Evolutionary conservation across 1,140 invertebrate genomes (phyloP), one percentile per base, ranked within the genome.

Genomic region (Bombus impatiens): DNA sequence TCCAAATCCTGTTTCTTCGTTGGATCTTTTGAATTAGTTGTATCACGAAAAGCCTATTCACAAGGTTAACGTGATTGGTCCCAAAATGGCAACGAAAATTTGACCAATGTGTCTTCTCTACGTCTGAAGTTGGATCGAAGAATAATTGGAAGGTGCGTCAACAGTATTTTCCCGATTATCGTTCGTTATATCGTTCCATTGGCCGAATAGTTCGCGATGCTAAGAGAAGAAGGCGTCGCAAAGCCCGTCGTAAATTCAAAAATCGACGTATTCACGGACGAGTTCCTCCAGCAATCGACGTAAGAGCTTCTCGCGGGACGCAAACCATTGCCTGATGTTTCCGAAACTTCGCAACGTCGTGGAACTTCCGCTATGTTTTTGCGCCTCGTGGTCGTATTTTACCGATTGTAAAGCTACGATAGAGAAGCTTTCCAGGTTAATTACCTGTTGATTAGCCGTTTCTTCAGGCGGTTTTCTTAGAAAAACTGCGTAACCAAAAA

Each of bases 271-370:
- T 68, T 35, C 32, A 42, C 32, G 32, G 47, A 53, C 25, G 12
- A 12, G 22, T 53, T 53, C 18, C 15, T 18, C 1, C 53, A 3
- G 25, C 44, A 82, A 87, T 88, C 87, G 75, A 82, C 42, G 65
- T 86, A 78, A 82, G 74, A 87, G 83, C 62, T 40, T 78, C 53
- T 32, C 42, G 15, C 15, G 25, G 22, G 22, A 35, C 35, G 32
- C 67, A 85, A 71, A 67, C 28, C 62, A 10, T 35, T n/a, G 35
- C 28, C 40, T 18, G n/a, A 28, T 13, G 37, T 44, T 57, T 65
- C 4, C 47, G 5, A 65, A 65, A 59, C 35, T 86, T 76, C 32
- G 18, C 5, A 35, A 15, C 25, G 0, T 2, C 10, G 22, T 13
- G 28, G 2, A 62, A 81, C 15, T 62, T 44, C 5, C 40, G 15